Evolutionary conservation across 1,140 invertebrate species (phyloP), one percentile per base, ranked within the genome.

Genomic region (Cydia splendana): DNA sequence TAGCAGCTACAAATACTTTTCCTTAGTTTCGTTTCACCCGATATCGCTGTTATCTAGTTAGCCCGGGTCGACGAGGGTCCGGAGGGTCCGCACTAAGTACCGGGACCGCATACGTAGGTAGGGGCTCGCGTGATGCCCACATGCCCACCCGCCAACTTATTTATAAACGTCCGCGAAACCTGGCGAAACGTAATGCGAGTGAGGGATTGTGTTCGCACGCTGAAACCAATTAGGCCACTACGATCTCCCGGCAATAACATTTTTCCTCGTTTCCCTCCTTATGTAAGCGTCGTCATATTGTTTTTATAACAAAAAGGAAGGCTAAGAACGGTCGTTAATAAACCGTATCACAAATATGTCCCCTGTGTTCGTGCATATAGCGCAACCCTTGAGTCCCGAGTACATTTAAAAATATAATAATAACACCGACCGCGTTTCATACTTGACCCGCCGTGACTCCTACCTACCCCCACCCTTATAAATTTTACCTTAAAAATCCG

Each of bases 401-500:
- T 45, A 62, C 65, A 67, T 77, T 77, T 77, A 79, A 79, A 79
- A 74, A 76, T 45, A 79, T 79, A 79, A 79, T 79, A 79, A 75
- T 73, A 71, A 24, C 75, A 57, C 75, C 78, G 76, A 79, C 78
- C 78, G 76, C 76, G 76, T 71, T 77, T 79, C 77, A 78, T 78
- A 78, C 78, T 77, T 79, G 74, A 77, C 74, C 78, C 78, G 57
- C 13, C 65, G 62, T 69, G 65, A 34, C 65, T 65, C 51, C 20
- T 77, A 51, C 62, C 74, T 62, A 75, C 83, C 84, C 84, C 82
- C 38, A 42, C 67, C 86, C 87, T 87, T 92, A 92, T 93, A 93
- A 91, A 93, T 93, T 92, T 91, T 87, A 91, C 90, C 89, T 93
- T 91, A 93, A 93, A 93, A 93, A 93, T 93, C 91, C 90, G 88